Evolutionary conservation across 2,888 invertebrate species (phyloP).

Genomic region (Cephus runcator): DNA sequence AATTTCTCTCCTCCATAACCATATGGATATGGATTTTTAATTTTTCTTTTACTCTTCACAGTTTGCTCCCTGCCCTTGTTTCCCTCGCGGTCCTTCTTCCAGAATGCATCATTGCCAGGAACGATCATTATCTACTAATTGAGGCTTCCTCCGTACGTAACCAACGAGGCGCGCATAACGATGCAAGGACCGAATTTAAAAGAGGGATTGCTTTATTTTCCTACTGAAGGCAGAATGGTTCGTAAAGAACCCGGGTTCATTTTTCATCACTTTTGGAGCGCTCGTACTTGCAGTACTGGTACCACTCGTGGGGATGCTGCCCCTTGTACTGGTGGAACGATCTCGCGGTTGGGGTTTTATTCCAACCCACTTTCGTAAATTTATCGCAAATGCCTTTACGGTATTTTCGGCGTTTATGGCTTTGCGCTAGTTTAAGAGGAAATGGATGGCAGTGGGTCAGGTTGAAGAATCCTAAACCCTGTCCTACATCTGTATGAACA

Average conservation of each 20-base stretch:
- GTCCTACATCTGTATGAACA: background rate
- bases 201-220: background rate
- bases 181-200: background rate
- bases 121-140: background rate
- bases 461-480: background rate
- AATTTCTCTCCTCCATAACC: background rate
- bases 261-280: background rate
- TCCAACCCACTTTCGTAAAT: background rate
- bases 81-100: background rate
- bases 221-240: background rate
- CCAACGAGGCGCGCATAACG: background rate
- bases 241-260: background rate
- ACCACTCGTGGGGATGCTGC: background rate
- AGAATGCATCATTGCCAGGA: background rate
- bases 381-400: background rate
- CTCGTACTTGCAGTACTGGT: background rate
- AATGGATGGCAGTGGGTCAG: background rate
- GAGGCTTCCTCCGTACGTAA: background rate
- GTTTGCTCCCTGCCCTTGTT: background rate
- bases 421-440: background rate
- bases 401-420: background rate
- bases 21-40: background rate
- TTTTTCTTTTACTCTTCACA: background rate
- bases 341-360: background rate
- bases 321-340: background rate